Evolutionary conservation across 2,888 invertebrate species (phyloP), one percentile per base, ranked within the genome.

Genomic region (Laspeyria flexula): DNA sequence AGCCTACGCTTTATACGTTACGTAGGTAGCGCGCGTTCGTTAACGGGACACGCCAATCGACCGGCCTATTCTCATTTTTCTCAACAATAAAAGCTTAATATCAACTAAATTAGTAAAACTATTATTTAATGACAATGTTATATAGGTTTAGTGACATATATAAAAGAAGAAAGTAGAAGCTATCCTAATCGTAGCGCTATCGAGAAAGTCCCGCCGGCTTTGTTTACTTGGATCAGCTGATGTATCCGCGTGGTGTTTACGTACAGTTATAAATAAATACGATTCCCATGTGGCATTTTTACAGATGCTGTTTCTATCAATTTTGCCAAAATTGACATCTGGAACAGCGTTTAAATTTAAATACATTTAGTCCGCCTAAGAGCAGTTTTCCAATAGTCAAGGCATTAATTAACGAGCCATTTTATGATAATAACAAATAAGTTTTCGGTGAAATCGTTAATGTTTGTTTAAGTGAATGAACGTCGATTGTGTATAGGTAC

Each of bases 31-130:
- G 86, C 82, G 80, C 85, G 83, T 82, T 86, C 79, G 85, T 90
- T 90, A 91, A 90, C 90, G 91, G 91, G 88, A 90, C 90, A 86
- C 77, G 80, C 80, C 81, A 75, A 90, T 90, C 88, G 88, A 87
- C 87, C 89, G 86, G 86, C 88, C 90, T 90, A 90, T 90, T 90
- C 88, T 86, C 84, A 85, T 90, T 90, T 86, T 89, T 88, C 79
- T 84, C 87, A 88, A 90, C 85, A 89, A 88, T 85, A 86, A 86
- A 83, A 79, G 77, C 75, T 80, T 81, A 67, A 55, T 45, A 67
- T 75, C 68, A 72, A 77, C 64, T 75, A 70, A 73, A 73, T 70
- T 68, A 59, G 53, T 55, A 43, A 45, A 50, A 51, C 48, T 51
- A 65, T 35, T 27, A 55, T 53, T 18, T 49, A 47, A 40, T 52